Evolutionary conservation across 37 sponge, comb jelly and placozoan species (phyloP).

Genomic region (Mnemiopsis leidyi): DNA sequence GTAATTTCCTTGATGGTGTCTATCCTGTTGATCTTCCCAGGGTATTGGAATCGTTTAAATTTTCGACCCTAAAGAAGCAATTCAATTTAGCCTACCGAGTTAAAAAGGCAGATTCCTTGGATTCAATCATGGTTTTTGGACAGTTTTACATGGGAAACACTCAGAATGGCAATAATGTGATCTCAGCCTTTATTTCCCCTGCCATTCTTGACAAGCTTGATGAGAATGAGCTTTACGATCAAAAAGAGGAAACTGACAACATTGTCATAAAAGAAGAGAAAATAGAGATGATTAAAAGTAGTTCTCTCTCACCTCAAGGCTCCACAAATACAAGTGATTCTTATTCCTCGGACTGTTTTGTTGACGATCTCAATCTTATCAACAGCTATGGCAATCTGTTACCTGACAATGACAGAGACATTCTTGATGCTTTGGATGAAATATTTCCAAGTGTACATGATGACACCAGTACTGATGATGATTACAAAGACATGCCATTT

Average conservation of each 20-base stretch:
- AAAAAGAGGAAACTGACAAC: background rate
- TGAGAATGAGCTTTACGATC: background rate
- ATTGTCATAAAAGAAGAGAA: constrained; percentile 4
- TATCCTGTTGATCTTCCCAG: background rate
- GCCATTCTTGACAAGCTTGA: background rate
- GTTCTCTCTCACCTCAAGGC: background rate
- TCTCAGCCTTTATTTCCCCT: constrained; percentile 4
- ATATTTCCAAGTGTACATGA: background rate
- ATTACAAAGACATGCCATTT: background rate
- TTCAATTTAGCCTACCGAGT: background rate
- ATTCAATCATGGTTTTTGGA: constrained; percentile 5
- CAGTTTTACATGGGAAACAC: constrained; percentile 36
- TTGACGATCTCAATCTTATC: background rate
- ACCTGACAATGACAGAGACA: background rate
- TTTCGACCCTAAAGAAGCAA: background rate
- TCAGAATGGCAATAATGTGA: constrained; percentile 25
- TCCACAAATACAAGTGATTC: background rate
- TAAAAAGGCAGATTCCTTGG: background rate
- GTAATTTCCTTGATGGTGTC: background rate
- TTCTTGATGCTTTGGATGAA: constrained; percentile 38
- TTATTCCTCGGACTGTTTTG: background rate
- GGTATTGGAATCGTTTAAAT: background rate
- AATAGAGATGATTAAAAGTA: background rate
- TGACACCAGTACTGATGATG: background rate
- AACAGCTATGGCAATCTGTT: background rate